Evolutionary conservation across 2,113 vertebrate species (phyloP).

Genomic region (Grammomys dolichurus): DNA sequence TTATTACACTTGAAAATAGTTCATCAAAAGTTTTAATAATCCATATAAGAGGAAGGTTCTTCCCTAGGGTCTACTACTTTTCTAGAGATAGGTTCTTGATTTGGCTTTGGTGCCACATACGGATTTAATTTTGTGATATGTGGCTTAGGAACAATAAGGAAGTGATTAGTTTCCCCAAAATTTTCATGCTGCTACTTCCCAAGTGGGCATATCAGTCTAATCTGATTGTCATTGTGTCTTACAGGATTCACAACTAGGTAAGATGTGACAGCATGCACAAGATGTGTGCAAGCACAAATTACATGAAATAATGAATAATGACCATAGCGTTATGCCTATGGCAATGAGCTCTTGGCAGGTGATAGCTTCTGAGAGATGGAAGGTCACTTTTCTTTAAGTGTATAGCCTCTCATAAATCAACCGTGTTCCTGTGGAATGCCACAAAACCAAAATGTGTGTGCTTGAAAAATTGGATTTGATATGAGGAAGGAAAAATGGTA

Average conservation of each 20-base stretch:
- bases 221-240: background rate
- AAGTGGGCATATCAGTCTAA: background rate
- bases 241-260: background rate
- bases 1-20: background rate
- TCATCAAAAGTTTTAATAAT: background rate
- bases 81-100: background rate
- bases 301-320: background rate
- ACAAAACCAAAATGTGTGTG: background rate
- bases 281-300: background rate
- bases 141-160: background rate
- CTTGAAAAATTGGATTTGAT: background rate
- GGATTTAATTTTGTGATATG: background rate
- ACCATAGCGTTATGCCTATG: background rate
- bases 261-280: background rate
- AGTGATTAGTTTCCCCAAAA: rapidly evolving
- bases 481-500: background rate
- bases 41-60: background rate
- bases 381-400: background rate
- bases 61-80: background rate
- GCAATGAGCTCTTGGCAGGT: background rate
- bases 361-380: background rate
- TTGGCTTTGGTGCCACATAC: background rate
- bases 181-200: background rate
- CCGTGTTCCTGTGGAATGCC: background rate
- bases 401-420: background rate